Conservation (phyloP, 2,113 vertebrate species). For the Caranx ignobilis region DNA sequence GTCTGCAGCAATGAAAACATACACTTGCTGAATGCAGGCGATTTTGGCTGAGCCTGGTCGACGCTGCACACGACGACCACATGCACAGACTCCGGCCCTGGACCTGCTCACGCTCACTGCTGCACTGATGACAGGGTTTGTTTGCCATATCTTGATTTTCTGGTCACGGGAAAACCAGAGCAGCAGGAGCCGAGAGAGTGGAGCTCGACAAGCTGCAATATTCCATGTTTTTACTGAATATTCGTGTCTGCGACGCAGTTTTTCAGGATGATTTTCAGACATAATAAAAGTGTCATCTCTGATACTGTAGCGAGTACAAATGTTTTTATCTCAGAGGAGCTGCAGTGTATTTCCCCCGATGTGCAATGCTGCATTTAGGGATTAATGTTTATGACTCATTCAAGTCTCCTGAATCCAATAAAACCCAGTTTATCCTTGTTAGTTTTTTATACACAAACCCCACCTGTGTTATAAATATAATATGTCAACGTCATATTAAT, state of each 20-base stretch:
- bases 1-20: constrained; percentile 61
- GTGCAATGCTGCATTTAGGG: neutral
- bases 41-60: neutral
- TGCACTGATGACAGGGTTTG: neutral
- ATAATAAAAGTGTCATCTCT: neutral
- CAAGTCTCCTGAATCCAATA: neutral
- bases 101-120: constrained; percentile 51
- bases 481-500: neutral
- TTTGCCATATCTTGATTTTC: constrained; percentile 10
- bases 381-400: constrained; percentile 4
- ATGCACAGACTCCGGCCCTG: constrained; percentile 2
- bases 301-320: neutral
- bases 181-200: neutral
- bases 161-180: constrained; percentile 16
- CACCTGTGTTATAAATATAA: neutral
- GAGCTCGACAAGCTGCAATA: neutral
- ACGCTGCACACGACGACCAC: constrained; percentile 16
- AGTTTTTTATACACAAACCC: neutral
- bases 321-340: neutral
- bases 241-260: neutral
- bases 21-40: constrained; percentile 4
- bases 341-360: neutral
- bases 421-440: neutral
- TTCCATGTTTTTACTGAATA: neutral
- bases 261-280: neutral